Conservation (phyloP, 2,797 vertebrate species). For the Tragelaphus oryx region DNA sequence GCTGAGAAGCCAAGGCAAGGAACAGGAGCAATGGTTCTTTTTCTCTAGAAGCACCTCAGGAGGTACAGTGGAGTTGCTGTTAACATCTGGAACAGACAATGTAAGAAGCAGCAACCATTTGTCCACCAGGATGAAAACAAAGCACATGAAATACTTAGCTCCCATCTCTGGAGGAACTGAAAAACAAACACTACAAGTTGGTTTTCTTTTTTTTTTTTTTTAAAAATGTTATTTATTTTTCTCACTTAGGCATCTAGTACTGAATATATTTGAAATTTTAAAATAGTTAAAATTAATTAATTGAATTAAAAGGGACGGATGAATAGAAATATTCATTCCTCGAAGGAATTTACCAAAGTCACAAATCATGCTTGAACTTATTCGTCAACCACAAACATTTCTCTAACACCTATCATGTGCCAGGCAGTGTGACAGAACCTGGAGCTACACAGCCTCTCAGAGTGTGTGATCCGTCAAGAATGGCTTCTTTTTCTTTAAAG, state of each 20-base stretch:
- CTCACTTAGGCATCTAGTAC: not conserved
- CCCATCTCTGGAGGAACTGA: not conserved
- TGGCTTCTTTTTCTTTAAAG: not conserved
- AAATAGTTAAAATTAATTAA: not conserved
- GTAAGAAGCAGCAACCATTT: not conserved
- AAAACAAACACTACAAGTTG: not conserved
- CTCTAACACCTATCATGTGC: not conserved
- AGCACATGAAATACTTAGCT: not conserved
- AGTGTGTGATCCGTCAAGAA: not conserved
- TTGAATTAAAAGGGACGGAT: not conserved
- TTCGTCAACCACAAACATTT: not conserved
- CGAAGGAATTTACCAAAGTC: not conserved
- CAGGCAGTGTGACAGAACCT: not conserved
- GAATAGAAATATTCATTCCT: not conserved
- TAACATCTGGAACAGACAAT: not conserved
- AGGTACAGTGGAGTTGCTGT: not conserved
- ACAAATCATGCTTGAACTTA: not conserved
- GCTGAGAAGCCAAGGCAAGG: not conserved
- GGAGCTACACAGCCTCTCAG: not conserved
- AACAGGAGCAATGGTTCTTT: not conserved
- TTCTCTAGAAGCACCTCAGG: not conserved
- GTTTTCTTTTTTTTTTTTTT: not conserved
- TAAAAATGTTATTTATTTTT: not conserved
- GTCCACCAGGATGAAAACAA: constrained; percentile 14
- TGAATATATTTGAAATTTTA: not conserved